Evolutionary conservation across 2,797 vertebrate genomes (phyloP).

Genomic region (Myoxocephalus aenaeus): DNA sequence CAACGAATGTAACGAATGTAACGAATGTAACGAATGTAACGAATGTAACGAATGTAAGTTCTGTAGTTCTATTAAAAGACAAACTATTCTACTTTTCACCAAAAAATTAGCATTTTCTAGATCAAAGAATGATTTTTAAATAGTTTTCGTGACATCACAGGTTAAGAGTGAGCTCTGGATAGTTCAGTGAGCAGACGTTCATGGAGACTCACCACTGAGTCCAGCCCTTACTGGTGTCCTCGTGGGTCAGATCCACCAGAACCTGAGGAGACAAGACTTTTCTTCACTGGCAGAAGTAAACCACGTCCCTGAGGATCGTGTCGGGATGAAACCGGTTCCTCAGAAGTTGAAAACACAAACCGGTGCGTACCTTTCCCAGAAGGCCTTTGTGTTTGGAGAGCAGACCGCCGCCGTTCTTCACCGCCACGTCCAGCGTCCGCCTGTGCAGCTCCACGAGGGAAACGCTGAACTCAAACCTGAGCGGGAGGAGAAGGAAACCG

Average conservation of each 20-base stretch:
- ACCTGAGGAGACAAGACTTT: constrained; percentile 77
- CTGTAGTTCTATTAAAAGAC: too few relatives aligned
- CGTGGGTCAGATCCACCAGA: constrained; percentile 88
- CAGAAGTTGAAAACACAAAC: neutral
- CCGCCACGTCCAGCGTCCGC: constrained; percentile 93
- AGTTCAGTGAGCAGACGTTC: too few relatives aligned
- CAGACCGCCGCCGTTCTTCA: constrained; percentile 96
- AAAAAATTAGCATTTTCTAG: too few relatives aligned
- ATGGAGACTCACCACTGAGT: constrained; percentile 90
- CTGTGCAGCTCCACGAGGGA: constrained; percentile 91
- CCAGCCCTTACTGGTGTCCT: constrained; percentile 91
- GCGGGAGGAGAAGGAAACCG: neutral
- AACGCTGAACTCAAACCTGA: constrained; percentile 95
- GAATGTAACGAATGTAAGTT: too few relatives aligned
- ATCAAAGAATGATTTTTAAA: too few relatives aligned
- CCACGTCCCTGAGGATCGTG: neutral
- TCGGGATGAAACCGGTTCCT: neutral
- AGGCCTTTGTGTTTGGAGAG: constrained; percentile 97
- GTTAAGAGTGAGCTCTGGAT: neutral
- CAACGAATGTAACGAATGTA: too few relatives aligned
- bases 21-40: too few relatives aligned
- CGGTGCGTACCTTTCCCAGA: constrained; percentile 90
- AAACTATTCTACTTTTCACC: too few relatives aligned
- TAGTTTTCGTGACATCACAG: neutral
- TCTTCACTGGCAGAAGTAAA: neutral